Evolutionary conservation across 2,113 vertebrate species (phyloP).

Genomic region (Zosterops lateralis): DNA sequence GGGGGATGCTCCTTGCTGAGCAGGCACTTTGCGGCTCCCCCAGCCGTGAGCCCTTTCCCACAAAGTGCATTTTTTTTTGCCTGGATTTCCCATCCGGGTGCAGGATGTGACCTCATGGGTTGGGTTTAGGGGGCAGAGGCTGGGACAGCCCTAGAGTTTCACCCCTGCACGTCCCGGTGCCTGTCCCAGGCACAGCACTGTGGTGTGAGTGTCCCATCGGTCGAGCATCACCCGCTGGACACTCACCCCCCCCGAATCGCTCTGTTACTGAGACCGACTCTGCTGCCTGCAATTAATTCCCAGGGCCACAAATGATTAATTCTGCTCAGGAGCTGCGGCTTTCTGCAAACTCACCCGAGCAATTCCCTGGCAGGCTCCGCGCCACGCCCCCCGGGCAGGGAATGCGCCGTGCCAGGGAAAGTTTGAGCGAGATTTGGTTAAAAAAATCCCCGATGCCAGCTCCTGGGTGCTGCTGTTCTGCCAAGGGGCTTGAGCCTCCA

Average conservation of each 20-base stretch:
- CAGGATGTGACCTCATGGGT: background rate
- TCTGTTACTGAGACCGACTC: rapidly evolving
- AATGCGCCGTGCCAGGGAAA: background rate
- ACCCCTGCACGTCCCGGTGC: rapidly evolving
- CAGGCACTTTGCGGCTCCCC: background rate
- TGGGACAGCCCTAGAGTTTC: background rate
- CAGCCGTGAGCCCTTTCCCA: background rate
- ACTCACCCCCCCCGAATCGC: background rate
- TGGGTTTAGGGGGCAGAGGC: background rate
- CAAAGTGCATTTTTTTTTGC: background rate
- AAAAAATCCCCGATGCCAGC: background rate
- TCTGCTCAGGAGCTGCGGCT: slow-evolving; percentile 26
- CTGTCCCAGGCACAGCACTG: background rate
- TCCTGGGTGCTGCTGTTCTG: background rate
- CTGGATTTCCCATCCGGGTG: background rate
- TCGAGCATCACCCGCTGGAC: background rate
- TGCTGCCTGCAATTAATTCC: background rate
- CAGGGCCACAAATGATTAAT: slow-evolving; percentile 5
- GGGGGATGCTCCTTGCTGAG: background rate
- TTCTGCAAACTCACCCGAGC: slow-evolving; percentile 41
- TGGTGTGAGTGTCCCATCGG: rapidly evolving
- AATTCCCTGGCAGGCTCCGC: background rate
- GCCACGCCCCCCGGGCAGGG: background rate
- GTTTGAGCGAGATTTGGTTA: background rate
- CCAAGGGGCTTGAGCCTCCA: background rate